A percentile compares a stretch with the other conserved stretches of the same genome.
Evolutionary conservation across 2,797 vertebrate species (phyloP).

Genomic region (Eospalax fontanierii): DNA sequence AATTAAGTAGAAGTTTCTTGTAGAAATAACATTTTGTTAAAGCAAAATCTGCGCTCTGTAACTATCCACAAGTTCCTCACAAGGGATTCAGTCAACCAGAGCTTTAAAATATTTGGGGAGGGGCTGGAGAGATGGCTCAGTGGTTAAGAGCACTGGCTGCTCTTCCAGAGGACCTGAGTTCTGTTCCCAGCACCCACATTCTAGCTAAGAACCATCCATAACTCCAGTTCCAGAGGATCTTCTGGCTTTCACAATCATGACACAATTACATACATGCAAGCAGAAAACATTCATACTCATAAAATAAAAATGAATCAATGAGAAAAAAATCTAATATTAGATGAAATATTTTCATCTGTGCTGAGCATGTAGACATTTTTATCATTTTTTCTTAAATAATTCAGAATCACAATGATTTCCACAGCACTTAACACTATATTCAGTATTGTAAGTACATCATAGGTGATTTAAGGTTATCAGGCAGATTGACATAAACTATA

Average conservation of each 20-base stretch:
- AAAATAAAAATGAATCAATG: no score
- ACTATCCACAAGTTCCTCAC: not conserved
- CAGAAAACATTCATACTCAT: no score
- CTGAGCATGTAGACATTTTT: not conserved
- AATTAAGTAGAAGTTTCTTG: not conserved
- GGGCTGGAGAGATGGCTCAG: no score
- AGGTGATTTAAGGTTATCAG: not conserved
- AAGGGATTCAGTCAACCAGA: not conserved
- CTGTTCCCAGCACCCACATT: no score
- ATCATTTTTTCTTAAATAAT: not conserved
- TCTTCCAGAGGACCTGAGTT: no score
- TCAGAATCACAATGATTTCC: not conserved
- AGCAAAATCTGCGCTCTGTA: not conserved
- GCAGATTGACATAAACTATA: not conserved
- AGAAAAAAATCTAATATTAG: no score
- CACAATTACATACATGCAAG: no score
- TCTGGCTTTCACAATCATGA: no score
- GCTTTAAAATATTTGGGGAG: not conserved
- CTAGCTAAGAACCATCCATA: no score
- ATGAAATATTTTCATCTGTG: not conserved
- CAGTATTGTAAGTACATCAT: not conserved
- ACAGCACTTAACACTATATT: not conserved
- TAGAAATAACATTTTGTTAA: not conserved
- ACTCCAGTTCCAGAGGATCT: no score
- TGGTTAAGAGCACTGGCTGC: no score